Conservation (phyloP, 2,113 vertebrate genomes). For the Dipodomys spectabilis region DNA sequence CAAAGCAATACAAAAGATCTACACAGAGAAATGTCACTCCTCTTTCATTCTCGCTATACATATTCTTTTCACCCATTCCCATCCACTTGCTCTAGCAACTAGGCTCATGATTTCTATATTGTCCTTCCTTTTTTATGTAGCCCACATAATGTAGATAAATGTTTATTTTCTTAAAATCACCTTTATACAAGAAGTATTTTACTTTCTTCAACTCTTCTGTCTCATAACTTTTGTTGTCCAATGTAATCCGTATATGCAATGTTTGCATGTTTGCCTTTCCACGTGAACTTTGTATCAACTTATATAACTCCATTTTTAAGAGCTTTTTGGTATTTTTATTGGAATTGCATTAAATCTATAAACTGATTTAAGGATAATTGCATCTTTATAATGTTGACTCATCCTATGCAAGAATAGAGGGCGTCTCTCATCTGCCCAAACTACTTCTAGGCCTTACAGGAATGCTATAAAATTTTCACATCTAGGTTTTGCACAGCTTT, state of each 20-base stretch:
- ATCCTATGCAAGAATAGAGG: conserved; percentile 23
- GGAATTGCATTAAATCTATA: conserved; percentile 54
- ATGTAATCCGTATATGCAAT: background rate
- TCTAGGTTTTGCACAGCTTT: conserved; percentile 38
- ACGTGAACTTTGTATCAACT: conserved; percentile 66
- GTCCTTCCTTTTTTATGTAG: background rate
- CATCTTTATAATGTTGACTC: conserved; percentile 65
- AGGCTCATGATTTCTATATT: conserved; percentile 1
- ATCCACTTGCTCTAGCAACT: background rate
- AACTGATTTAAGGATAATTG: conserved; percentile 53
- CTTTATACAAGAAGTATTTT: conserved; percentile 28
- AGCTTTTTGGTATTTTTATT: conserved; percentile 64
- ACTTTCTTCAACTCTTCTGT: conserved; percentile 34
- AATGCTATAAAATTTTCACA: conserved; percentile 54
- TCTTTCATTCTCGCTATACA: background rate
- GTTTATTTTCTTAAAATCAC: conserved; percentile 35
- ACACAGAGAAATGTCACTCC: background rate
- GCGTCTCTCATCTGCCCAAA: conserved; percentile 39
- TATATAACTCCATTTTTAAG: conserved; percentile 37
- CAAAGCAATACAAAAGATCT: background rate
- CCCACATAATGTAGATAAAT: conserved; percentile 14
- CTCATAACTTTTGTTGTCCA: conserved; percentile 24
- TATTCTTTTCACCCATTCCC: background rate
- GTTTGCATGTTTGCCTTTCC: conserved; percentile 45
- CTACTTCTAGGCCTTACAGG: conserved; percentile 52